Conservation (phyloP, 2,113 vertebrate species). For the Salvelinus sp. region DNA sequence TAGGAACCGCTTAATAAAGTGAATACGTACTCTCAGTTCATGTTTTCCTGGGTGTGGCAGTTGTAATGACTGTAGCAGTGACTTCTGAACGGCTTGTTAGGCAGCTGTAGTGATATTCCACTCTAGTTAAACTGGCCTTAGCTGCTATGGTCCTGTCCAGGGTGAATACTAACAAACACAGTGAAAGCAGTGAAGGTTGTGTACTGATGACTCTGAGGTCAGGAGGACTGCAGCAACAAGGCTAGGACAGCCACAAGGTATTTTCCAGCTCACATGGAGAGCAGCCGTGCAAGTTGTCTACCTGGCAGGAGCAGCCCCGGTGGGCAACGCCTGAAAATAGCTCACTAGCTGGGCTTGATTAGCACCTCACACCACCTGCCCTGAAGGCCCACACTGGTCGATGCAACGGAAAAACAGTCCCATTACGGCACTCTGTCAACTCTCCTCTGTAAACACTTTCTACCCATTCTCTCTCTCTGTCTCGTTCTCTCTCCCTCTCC, state of each 20-base stretch:
- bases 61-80: too few species aligned
- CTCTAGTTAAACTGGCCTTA: too few species aligned
- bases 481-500: background rate
- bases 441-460: background rate
- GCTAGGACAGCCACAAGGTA: background rate
- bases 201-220: too few species aligned
- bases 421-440: background rate
- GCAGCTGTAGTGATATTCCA: too few species aligned
- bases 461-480: background rate
- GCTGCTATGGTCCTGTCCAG: too few species aligned
- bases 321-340: slow-evolving; percentile 1
- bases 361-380: background rate
- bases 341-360: background rate
- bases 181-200: too few species aligned
- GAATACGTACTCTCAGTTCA: too few species aligned
- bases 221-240: too few species aligned
- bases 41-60: too few species aligned
- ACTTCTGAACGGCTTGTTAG: too few species aligned
- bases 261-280: slow-evolving; percentile 3
- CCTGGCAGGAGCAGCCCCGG: background rate
- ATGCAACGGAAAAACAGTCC: slow-evolving; percentile 6
- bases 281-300: background rate
- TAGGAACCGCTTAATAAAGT: too few species aligned
- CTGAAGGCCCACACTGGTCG: background rate
- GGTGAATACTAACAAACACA: too few species aligned